These are phyloP conservation scores for Lypha dubia DNA, from an alignment of 2,888 invertebrate species.

Conservation along the genomic window DNA sequence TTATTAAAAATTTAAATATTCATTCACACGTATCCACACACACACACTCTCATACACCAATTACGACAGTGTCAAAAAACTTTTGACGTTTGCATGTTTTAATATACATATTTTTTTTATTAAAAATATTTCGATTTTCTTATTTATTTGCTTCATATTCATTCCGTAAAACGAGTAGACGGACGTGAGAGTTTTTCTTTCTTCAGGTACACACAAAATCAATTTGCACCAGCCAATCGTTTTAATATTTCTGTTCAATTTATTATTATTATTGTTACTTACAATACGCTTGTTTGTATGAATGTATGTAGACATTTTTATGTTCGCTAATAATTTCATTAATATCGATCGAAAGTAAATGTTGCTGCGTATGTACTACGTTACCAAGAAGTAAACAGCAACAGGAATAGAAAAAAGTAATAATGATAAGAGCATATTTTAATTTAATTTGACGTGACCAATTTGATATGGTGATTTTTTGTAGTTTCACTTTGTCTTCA, in stretches of 20 bases:
- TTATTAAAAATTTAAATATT: slow-evolving; percentile 3
- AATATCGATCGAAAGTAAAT: not conserved
- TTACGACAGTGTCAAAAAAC: slow-evolving; percentile 46
- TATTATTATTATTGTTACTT: not conserved
- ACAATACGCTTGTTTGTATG: not conserved
- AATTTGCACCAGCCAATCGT: not conserved
- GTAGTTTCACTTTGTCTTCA: not conserved
- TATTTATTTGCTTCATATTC: not conserved
- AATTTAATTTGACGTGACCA: not conserved
- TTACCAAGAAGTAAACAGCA: not conserved
- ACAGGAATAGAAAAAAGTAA: not conserved
- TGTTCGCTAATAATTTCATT: not conserved
- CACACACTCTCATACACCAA: not conserved
- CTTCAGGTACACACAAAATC: not conserved
- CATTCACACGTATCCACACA: too few species aligned
- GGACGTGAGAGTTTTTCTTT: slow-evolving; percentile 17
- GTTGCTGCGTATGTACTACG: not conserved
- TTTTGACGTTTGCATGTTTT: slow-evolving; percentile 42
- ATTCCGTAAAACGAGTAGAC: not conserved
- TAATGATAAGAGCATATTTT: not conserved
- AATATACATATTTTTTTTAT: slow-evolving; percentile 38
- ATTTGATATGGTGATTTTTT: not conserved
- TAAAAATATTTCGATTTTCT: slow-evolving; percentile 12
- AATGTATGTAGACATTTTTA: too few species aligned
- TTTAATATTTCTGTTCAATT: slow-evolving; percentile 7